Conservation (phyloP, 2,113 vertebrate genomes). For the Felis chaus region DNA sequence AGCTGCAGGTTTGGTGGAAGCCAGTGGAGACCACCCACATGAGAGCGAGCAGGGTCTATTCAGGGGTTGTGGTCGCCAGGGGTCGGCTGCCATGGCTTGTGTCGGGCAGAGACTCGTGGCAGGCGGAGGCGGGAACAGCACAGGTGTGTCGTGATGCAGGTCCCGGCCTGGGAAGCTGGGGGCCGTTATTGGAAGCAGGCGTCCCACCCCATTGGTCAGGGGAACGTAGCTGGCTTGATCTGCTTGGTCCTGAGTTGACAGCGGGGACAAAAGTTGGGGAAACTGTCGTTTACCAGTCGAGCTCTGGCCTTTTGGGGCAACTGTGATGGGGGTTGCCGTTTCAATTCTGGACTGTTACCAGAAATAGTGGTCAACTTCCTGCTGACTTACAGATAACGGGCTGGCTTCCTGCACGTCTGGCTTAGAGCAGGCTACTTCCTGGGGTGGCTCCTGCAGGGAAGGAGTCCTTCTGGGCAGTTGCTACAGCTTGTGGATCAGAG, state of each 20-base stretch:
- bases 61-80: neutral
- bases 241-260: neutral
- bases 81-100: fast-evolving
- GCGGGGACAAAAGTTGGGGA: neutral
- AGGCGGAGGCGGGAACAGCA: neutral
- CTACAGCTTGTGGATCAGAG: neutral
- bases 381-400: neutral
- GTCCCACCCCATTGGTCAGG: too few relatives aligned
- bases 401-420: neutral
- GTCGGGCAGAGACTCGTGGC: neutral
- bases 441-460: fast-evolving
- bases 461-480: too few relatives aligned
- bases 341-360: neutral
- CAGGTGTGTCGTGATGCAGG: too few relatives aligned
- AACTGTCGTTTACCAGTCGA: fast-evolving
- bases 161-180: too few relatives aligned
- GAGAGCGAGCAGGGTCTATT: fast-evolving
- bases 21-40: neutral
- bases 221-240: neutral
- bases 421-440: neutral
- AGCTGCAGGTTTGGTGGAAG: fast-evolving
- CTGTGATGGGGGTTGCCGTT: too few relatives aligned
- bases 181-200: too few relatives aligned
- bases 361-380: neutral
- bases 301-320: too few relatives aligned